Base-by-base conservation (phyloP, 2,113 vertebrate species). In the Hippocampus zosterae region DNA sequence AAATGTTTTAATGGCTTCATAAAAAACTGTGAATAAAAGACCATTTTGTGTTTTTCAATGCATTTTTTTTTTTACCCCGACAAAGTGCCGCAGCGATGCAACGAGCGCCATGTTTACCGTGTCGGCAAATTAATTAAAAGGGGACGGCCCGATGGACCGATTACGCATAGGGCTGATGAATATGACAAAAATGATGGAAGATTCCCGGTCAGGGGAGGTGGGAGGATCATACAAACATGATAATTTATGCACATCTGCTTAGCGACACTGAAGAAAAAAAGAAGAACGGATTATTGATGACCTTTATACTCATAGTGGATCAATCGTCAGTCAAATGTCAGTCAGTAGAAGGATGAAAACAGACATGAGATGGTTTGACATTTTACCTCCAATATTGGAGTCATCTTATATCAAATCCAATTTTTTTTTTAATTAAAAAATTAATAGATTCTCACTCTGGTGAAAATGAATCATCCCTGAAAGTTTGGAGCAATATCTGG, bases 1-100 rank as follows among this genome's bases (percentile, higher is more conserved):
- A 29, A 75, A 57, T 40, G 23, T 40, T 55, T 82, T 71, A 61
- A 78, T 67, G 41, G 13, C 40, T 50, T 67, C 71, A 72, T 82
- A 75, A 70, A 83, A 37, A 80, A 33, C 0, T 1, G 5, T 52
- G 55, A 40, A 67, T 68, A 62, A 85, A 76, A 67, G 23, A 55
- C 42, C 15, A 61, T 69, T 75, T 78, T 74, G 19, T 41, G 46
- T 60, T 72, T 82, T 72, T 68, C 46, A 56, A 44, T 44, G 42
- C 68, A 33, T 42, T 81, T 46, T 68, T 80, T 76, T 69, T 78
- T 61, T 55, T 46, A 71, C 56, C 13, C 25, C 27, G 25, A 27
- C 25, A 60, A 60, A 19, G 27, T 60, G 57, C 16, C 16, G 57
- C 57, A 7, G 55, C 55, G 25, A 56, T 12, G 23, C 55, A 59